Evolutionary conservation across 2,888 invertebrate genomes (phyloP).

Genomic region (Cephalotes varians): DNA sequence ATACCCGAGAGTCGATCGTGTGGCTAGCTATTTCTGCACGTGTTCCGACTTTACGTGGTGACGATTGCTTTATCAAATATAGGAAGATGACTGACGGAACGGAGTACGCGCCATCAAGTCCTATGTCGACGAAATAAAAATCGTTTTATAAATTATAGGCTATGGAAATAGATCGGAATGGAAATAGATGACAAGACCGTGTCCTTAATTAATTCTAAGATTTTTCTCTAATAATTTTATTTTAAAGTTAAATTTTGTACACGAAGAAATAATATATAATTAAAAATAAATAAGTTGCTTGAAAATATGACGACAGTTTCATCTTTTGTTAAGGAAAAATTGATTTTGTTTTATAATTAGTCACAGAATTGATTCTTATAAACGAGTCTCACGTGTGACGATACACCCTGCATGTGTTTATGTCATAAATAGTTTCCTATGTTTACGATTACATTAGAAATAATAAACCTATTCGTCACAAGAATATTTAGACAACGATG

Average conservation of each 20-base stretch:
- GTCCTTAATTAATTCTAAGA: slow-evolving; percentile 1
- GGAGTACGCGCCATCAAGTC: slow-evolving; percentile 31
- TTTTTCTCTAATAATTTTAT: not conserved
- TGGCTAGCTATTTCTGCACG: slow-evolving; percentile 39
- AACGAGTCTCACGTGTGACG: not conserved
- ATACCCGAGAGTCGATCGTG: slow-evolving; percentile 43
- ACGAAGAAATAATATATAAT: not conserved
- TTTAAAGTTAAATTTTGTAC: not conserved
- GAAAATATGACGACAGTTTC: not conserved
- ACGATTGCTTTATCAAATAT: slow-evolving; percentile 70
- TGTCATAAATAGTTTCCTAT: not conserved
- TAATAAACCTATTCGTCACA: not conserved
- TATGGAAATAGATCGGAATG: not conserved
- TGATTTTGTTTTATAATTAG: not conserved
- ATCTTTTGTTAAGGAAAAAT: not conserved
- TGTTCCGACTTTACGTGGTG: slow-evolving; percentile 72
- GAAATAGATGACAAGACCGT: not conserved
- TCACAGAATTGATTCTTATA: not conserved
- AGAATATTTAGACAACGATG: slow-evolving; percentile 18
- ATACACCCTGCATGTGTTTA: not conserved
- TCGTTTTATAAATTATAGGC: not conserved
- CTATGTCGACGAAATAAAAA: slow-evolving; percentile 31
- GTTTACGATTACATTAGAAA: not conserved
- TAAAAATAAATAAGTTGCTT: not conserved
- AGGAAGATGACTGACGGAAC: slow-evolving; percentile 51